Evolutionary conservation across 2,888 invertebrate species (phyloP).

Genomic region (Epinotia ramella): DNA sequence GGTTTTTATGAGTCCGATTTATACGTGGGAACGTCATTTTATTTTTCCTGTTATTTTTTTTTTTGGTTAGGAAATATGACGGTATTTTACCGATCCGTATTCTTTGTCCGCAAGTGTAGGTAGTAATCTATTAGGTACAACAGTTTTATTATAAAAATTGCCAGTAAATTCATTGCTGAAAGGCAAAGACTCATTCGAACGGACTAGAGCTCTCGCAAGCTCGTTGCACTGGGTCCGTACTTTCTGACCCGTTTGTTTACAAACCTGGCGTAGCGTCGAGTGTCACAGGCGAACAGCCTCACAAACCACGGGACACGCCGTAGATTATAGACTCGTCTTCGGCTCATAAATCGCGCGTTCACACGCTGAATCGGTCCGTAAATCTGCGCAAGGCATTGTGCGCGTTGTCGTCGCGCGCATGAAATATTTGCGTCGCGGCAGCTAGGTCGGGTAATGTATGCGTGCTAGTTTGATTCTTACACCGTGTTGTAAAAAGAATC

Average conservation of each 20-base stretch:
- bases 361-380: constrained; percentile 64
- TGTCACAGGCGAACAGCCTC: not conserved
- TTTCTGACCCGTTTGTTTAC: not conserved
- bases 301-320: constrained; percentile 10
- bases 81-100: too few species aligned
- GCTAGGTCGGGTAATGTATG: constrained; percentile 11
- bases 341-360: constrained; percentile 36
- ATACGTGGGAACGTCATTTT: too few species aligned
- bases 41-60: too few species aligned
- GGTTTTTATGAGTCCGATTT: too few species aligned
- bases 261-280: not conserved
- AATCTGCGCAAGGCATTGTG: constrained; percentile 66
- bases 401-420: constrained; percentile 41
- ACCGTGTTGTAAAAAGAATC: not conserved
- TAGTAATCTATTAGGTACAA: too few species aligned
- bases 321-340: constrained; percentile 39
- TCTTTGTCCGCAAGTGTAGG: too few species aligned
- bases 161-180: too few species aligned
- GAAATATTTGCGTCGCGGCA: constrained; percentile 32
- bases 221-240: not conserved
- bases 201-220: too few species aligned
- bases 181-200: too few species aligned
- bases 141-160: too few species aligned
- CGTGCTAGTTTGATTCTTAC: constrained; percentile 10
- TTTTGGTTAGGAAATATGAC: too few species aligned